Percentiles rank a stretch among this genome's conserved stretches.
Conservation (phyloP, 2,113 vertebrate species). For the Anser cygnoides region DNA sequence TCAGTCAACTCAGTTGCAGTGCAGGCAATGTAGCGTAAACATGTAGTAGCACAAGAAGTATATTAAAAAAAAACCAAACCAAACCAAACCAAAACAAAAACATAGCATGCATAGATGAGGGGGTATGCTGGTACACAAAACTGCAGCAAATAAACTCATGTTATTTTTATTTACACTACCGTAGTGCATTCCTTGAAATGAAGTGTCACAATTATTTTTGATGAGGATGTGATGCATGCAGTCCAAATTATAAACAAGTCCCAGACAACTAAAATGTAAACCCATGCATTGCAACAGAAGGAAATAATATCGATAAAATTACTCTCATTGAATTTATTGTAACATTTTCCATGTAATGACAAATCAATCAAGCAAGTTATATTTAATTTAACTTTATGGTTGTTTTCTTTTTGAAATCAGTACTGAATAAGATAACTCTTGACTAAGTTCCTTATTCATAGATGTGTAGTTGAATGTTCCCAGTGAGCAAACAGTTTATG, state of each 20-base stretch:
- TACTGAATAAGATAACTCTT: slow-evolving; percentile 36
- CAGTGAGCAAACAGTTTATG: slow-evolving; percentile 42
- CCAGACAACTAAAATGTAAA: slow-evolving; percentile 14
- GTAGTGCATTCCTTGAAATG: background rate
- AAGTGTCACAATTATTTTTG: background rate
- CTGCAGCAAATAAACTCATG: background rate
- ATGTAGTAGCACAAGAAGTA: background rate
- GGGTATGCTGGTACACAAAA: background rate
- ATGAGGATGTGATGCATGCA: slow-evolving; percentile 29
- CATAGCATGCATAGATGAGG: background rate
- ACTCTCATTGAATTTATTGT: slow-evolving; percentile 2
- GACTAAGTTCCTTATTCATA: slow-evolving; percentile 26
- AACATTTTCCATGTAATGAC: slow-evolving; percentile 28
- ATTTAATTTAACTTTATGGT: slow-evolving; percentile 52
- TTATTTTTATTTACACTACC: background rate
- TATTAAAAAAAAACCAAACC: background rate
- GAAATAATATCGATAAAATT: slow-evolving; percentile 26
- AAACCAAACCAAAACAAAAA: background rate
- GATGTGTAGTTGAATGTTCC: slow-evolving; percentile 25
- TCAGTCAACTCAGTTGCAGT: background rate
- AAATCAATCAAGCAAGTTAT: slow-evolving; percentile 45
- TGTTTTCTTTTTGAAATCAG: slow-evolving; percentile 46
- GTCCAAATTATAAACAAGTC: slow-evolving; percentile 38
- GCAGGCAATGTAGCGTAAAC: background rate
- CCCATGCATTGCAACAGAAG: background rate